These are phyloP conservation scores for Glyptemys insculpta DNA, from an alignment of 2,797 vertebrate species.

Conservation along the genomic window DNA sequence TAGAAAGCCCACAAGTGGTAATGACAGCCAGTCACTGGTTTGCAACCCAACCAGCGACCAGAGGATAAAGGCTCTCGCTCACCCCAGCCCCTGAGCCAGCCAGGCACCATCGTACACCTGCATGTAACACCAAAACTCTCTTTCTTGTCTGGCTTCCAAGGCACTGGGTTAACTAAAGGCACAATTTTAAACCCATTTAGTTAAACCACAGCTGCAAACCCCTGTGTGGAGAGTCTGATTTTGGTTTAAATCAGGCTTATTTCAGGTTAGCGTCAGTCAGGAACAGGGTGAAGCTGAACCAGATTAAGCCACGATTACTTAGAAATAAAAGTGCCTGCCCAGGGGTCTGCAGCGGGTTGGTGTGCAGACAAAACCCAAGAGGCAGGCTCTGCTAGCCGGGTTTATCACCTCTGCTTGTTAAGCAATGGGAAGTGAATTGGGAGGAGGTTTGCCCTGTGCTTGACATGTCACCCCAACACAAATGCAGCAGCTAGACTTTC, in stretches of 20 bases:
- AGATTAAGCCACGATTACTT: neutral
- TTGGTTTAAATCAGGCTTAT: neutral
- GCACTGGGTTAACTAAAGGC: neutral
- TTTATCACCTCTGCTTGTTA: neutral
- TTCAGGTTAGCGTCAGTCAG: neutral
- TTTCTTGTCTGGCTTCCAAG: neutral
- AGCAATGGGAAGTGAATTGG: neutral
- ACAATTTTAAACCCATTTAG: neutral
- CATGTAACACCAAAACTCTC: neutral
- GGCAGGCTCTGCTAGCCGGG: neutral
- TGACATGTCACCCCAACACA: neutral
- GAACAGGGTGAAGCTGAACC: neutral
- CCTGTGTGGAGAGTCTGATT: neutral
- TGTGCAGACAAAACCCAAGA: neutral
- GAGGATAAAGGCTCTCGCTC: neutral
- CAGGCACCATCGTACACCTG: too few species aligned
- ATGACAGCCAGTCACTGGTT: too few species aligned
- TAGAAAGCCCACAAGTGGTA: too few species aligned
- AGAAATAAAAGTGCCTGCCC: too few species aligned
- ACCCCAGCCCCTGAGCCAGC: neutral
- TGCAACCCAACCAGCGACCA: neutral
- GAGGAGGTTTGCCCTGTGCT: neutral
- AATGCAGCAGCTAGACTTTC: neutral
- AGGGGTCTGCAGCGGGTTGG: neutral
- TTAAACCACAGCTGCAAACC: neutral